Base-by-base conservation (phyloP, 2,113 vertebrate genomes). In the Anas platyrhynchos region DNA sequence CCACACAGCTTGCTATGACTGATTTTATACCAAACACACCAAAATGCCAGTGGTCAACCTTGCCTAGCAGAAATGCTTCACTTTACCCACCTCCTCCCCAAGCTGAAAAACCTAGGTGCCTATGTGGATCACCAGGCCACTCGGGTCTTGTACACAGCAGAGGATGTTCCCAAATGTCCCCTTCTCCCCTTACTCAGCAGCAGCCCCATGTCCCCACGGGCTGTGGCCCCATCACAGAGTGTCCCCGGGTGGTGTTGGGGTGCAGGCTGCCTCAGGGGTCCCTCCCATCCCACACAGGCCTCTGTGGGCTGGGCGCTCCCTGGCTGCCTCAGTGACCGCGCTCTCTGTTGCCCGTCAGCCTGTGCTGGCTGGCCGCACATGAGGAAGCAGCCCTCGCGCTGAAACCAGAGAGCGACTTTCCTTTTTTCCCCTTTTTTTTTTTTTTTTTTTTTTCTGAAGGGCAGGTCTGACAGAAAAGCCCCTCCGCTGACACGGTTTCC, bases 381-480 rank as follows among this genome's bases (percentile, higher is more conserved):
- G 85, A 96, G 89, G 86, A 97, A 95, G 89, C 66, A 91, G 69
- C 15, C 3, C 18, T 59, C 7, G 0, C 0, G 0, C 29, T 62
- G 88, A 93, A 95, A 96, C 56, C 62, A 52, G 65, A 75, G 9
- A 9, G 5, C 3, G 3, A 2, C 11, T 71, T 86, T 94, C 56
- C 32, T 15, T 78, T 72, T 54, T 11, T 48, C 29, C 7, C 50
- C n/a, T 50, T 20, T n/a, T n/a, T n/a, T n/a, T n/a, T 13, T 18
- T 32, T 46, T 25, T 41, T 43, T 16, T 56, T 23, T 6, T 13
- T 9, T n/a, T 7, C 20, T 59, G 2, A 18, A 75, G 52, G 18
- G 76, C 61, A 63, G 65, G 17, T 81, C 52, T 71, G 38, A 48
- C 62, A 44, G 48, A 93, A 96, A 96, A 72, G 41, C 84, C 79